These are phyloP conservation scores for Typhlichthys subterraneus DNA, from an alignment of 2,797 vertebrate genomes.

Conservation along the genomic window DNA sequence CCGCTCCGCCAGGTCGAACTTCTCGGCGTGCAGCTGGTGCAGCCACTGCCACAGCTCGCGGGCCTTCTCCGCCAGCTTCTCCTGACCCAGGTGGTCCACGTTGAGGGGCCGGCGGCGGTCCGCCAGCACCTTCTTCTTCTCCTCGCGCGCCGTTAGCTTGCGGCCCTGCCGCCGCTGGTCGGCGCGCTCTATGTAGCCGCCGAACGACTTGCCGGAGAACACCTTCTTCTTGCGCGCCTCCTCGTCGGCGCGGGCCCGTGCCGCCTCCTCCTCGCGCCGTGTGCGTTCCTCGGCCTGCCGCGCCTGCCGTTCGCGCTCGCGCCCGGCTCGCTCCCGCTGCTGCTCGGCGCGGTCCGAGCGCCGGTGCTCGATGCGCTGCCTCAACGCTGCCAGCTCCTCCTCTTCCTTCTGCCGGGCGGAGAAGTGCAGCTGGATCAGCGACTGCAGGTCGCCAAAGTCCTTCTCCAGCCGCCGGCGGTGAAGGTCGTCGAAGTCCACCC, in stretches of 20 bases:
- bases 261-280: conserved; percentile 76
- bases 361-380: conserved; percentile 75
- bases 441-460: conserved; percentile 82
- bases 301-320: conserved; percentile 69
- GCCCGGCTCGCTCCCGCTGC: conserved; percentile 71
- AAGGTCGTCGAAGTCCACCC: conserved; percentile 83
- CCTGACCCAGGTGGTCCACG: conserved; percentile 81
- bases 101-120: conserved; percentile 80
- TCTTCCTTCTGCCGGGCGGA: conserved; percentile 81
- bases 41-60: conserved; percentile 80
- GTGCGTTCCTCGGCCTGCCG: conserved; percentile 70
- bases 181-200: conserved; percentile 81
- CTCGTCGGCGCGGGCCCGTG: conserved; percentile 75
- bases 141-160: conserved; percentile 80
- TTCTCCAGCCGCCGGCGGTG: conserved; percentile 83
- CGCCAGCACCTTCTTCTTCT: conserved; percentile 80
- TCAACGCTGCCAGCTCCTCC: conserved; percentile 76
- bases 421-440: conserved; percentile 80
- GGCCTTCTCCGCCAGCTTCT: conserved; percentile 80
- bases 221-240: conserved; percentile 82
- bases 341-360: conserved; percentile 77
- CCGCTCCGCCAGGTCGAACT: conserved; percentile 79
- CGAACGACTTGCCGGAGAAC: conserved; percentile 80
- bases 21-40: conserved; percentile 76
- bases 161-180: conserved; percentile 83